phyloP scores from a whole-genome alignment of 2,113 vertebrate genomes.

The Lonchura striata region DNA sequence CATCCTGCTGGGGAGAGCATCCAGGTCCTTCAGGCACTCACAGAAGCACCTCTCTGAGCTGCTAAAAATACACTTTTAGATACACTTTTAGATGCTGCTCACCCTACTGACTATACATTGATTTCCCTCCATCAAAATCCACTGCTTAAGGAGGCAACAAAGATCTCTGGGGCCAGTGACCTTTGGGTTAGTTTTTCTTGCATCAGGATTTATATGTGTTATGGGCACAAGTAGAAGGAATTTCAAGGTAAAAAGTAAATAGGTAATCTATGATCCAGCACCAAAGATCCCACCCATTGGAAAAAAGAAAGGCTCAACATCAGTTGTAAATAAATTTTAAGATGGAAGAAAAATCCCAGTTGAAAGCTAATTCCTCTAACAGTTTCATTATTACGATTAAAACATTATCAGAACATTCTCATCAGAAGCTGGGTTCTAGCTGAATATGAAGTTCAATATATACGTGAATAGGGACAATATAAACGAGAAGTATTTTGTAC shows the following conservation, averaged over 20 bases:
- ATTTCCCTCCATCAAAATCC: background rate
- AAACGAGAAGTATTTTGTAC: background rate
- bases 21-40: background rate
- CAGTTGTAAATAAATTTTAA: background rate
- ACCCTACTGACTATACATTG: background rate
- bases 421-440: rapidly evolving
- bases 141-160: background rate
- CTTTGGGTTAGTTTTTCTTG: background rate
- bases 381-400: background rate
- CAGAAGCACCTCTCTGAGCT: background rate
- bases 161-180: background rate
- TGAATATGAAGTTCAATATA: background rate
- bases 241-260: background rate
- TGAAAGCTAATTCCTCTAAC: background rate
- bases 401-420: background rate
- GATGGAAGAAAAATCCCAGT: background rate
- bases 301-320: background rate
- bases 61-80: background rate
- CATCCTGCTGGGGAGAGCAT: background rate
- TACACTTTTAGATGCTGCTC: background rate
- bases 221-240: background rate
- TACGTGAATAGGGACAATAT: background rate
- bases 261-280: background rate
- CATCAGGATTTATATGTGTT: background rate
- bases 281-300: background rate